Base-by-base conservation (phyloP, 2,888 invertebrate genomes). In the Andrena fulva region DNA sequence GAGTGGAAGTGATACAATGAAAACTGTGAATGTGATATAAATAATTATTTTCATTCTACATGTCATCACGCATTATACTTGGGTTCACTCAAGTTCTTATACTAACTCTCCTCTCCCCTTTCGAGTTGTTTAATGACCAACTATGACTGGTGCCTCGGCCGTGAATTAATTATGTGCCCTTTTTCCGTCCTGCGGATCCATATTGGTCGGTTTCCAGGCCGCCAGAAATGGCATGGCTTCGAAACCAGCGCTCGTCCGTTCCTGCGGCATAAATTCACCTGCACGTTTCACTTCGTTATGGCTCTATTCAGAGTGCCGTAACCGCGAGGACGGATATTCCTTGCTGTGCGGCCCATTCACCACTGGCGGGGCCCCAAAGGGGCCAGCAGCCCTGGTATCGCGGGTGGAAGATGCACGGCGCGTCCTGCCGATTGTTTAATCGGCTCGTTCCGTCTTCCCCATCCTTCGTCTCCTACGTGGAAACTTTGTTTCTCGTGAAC, bases 241-340 rank as follows among this genome's bases (percentile, higher is more conserved):
- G 78, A 80, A 62, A 62, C 56, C 76, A 81, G 81, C 76, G 60
- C 77, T 80, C 71, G 83, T 89, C 88, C 90, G 89, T 89, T 91
- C 90, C 89, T 89, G 89, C 84, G 82, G 90, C 90, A 91, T 91
- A 91, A 91, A 92, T 92, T 91, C 91, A 90, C 91, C 90, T 90
- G 90, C 88, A 86, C 90, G 88, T 90, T 91, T 90, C 90, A 89
- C 91, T 90, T 92, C 91, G 91, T 91, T 91, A 92, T 90, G 90
- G 89, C 91, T 91, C 91, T 91, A 91, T 92, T 91, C 92, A 91
- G 88, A 83, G 84, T 88, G 87, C 89, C 86, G 89, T 91, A 90
- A 90, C 89, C 85, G 85, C 86, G 81, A 84, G 88, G 84, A 88
- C 88, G 88, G 87, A 89, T 88, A 88, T 88, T 87, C 85, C 87